These are phyloP conservation scores for Listronotus oregonensis DNA, from an alignment of 1,140 invertebrate genomes.

Conservation along the genomic window DNA sequence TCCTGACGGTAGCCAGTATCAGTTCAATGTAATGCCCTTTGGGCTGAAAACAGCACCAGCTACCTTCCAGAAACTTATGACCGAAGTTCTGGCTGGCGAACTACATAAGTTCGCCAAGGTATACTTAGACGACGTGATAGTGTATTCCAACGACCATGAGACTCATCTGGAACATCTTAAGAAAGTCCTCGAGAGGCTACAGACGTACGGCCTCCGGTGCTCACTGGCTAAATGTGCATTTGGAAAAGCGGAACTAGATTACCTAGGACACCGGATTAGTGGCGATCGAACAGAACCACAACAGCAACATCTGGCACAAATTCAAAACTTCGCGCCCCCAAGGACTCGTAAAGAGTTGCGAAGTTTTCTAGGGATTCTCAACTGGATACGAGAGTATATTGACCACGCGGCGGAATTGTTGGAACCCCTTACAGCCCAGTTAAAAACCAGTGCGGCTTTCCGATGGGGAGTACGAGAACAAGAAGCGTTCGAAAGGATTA, in stretches of 20 bases:
- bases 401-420: slow-evolving; percentile 33
- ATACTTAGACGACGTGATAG: slow-evolving; percentile 30
- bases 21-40: slow-evolving; percentile 45
- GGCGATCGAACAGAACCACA: slow-evolving; percentile 10
- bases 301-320: slow-evolving; percentile 2
- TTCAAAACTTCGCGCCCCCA: background rate
- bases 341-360: slow-evolving; percentile 27
- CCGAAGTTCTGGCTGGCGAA: slow-evolving; percentile 28
- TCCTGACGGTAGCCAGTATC: slow-evolving; percentile 28
- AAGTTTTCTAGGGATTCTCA: slow-evolving; percentile 39
- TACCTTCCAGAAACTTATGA: slow-evolving; percentile 40
- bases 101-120: slow-evolving; percentile 28
- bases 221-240: slow-evolving; percentile 24
- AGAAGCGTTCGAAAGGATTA: slow-evolving; percentile 44
- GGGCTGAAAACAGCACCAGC: slow-evolving; percentile 40
- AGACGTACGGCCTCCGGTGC: slow-evolving; percentile 1
- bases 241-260: background rate
- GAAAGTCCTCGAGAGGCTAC: slow-evolving; percentile 17
- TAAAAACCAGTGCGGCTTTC: slow-evolving; percentile 24
- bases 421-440: slow-evolving; percentile 18
- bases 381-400: slow-evolving; percentile 46
- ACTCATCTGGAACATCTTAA: slow-evolving; percentile 8
- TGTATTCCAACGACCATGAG: background rate
- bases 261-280: slow-evolving; percentile 19
- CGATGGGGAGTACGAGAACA: slow-evolving; percentile 3